A percentile compares a stretch with the other conserved stretches of the same genome.
These are phyloP conservation scores for Microctonus hyperodae DNA, from an alignment of 2,888 invertebrate genomes.

Conservation along the genomic window DNA sequence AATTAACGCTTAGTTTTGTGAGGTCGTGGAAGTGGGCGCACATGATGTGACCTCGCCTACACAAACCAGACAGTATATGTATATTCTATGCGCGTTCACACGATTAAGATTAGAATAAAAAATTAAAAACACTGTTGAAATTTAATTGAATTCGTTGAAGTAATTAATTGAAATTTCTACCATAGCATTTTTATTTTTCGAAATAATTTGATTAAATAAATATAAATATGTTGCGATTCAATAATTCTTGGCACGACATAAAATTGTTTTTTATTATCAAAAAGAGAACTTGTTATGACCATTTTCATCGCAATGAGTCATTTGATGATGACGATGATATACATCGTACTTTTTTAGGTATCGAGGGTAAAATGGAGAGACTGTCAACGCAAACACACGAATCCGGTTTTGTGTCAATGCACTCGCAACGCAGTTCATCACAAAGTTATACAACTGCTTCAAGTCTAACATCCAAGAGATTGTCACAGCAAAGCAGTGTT, in stretches of 20 bases:
- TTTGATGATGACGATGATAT: background rate
- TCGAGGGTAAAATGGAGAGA: conserved; percentile 61
- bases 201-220: background rate
- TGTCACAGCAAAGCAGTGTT: conserved; percentile 69
- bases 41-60: conserved; percentile 35
- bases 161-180: no score
- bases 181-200: background rate
- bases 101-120: background rate
- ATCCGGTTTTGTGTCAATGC: conserved; percentile 71
- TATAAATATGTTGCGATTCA: conserved; percentile 24
- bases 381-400: conserved; percentile 64
- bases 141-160: background rate
- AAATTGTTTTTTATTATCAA: conserved; percentile 17
- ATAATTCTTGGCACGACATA: conserved; percentile 24
- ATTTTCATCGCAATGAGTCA: conserved; percentile 1
- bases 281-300: background rate
- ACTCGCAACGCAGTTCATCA: conserved; percentile 70
- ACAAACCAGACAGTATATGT: conserved; percentile 33
- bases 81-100: conserved; percentile 27
- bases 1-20: conserved; percentile 52
- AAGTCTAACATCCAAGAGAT: conserved; percentile 66
- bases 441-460: conserved; percentile 65
- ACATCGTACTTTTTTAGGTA: conserved; percentile 45
- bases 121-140: background rate
- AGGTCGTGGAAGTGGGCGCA: conserved; percentile 48